These are phyloP conservation scores for Lysiphlebus fabarum DNA, from an alignment of 1,140 invertebrate species.

Conservation along the genomic window DNA sequence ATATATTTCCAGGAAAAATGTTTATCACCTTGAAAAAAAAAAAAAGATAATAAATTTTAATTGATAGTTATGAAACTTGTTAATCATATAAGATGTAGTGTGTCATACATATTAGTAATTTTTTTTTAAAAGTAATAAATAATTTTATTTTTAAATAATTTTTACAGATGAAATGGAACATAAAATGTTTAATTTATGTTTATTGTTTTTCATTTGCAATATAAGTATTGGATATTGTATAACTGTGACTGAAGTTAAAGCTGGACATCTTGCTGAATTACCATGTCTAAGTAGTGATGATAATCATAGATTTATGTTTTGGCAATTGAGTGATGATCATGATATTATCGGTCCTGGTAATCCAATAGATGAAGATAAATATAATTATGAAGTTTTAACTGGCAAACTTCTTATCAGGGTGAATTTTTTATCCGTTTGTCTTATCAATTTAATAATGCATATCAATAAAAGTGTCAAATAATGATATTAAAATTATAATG, in stretches of 20 bases:
- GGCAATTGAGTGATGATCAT: slow-evolving; percentile 60
- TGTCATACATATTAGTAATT: too few species aligned
- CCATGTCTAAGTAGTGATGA: slow-evolving; percentile 65
- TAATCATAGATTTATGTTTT: slow-evolving; percentile 66
- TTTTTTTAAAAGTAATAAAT: too few species aligned
- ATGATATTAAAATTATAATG: too few species aligned
- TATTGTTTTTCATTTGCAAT: slow-evolving; percentile 32
- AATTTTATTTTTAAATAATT: too few species aligned
- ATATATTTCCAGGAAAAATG: too few species aligned
- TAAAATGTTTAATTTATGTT: slow-evolving; percentile 21
- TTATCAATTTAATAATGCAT: too few species aligned
- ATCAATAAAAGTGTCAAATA: too few species aligned
- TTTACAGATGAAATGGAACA: background rate
- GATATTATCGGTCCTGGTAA: slow-evolving; percentile 63
- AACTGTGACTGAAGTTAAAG: slow-evolving; percentile 56
- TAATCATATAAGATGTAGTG: too few species aligned
- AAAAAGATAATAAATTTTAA: too few species aligned
- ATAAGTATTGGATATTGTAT: slow-evolving; percentile 26
- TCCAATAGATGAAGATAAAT: slow-evolving; percentile 60
- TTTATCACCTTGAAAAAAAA: too few species aligned
- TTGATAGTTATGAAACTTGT: too few species aligned
- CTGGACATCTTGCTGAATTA: slow-evolving; percentile 60
- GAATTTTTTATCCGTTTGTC: slow-evolving; percentile 36
- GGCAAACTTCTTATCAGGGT: slow-evolving; percentile 65
- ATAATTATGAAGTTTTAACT: slow-evolving; percentile 67